A percentile compares a stretch with the other conserved stretches of the same genome.
Conservation (phyloP, 2,797 vertebrate species). For the Trematomus bernacchii region DNA sequence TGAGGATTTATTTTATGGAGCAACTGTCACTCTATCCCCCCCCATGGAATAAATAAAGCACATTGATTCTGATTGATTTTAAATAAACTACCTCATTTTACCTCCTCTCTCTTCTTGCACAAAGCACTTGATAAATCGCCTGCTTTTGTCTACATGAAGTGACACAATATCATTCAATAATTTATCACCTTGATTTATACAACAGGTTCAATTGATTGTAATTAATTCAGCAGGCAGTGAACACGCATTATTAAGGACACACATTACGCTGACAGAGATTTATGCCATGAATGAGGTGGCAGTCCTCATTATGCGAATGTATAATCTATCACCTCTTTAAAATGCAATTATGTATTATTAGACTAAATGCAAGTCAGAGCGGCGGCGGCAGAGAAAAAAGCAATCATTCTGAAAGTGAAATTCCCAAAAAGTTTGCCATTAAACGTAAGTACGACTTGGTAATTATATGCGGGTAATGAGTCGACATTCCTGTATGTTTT, state of each 20-base stretch:
- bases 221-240: conserved; percentile 81
- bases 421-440: conserved; percentile 71
- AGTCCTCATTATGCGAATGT: conserved; percentile 78
- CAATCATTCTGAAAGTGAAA: conserved; percentile 70
- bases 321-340: conserved; percentile 87
- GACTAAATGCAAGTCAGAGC: conserved; percentile 79
- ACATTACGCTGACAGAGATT: conserved; percentile 83
- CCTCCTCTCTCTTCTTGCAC: conserved; percentile 27
- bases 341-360: conserved; percentile 87
- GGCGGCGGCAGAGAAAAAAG: conserved; percentile 36
- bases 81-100: too few species aligned
- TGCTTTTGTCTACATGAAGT: conserved; percentile 63
- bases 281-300: conserved; percentile 81
- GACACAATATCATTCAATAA: conserved; percentile 76
- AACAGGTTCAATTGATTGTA: conserved; percentile 82
- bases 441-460: conserved; percentile 66
- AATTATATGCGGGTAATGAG: conserved; percentile 70
- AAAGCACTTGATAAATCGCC: conserved; percentile 65
- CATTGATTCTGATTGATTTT: too few species aligned
- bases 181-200: conserved; percentile 81
- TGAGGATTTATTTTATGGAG: too few species aligned
- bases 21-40: too few species aligned
- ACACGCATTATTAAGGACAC: conserved; percentile 80
- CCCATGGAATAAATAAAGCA: too few species aligned
- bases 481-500: conserved; percentile 64